Conservation (phyloP, 2,888 invertebrate species). For the Crepidodera aurea region DNA sequence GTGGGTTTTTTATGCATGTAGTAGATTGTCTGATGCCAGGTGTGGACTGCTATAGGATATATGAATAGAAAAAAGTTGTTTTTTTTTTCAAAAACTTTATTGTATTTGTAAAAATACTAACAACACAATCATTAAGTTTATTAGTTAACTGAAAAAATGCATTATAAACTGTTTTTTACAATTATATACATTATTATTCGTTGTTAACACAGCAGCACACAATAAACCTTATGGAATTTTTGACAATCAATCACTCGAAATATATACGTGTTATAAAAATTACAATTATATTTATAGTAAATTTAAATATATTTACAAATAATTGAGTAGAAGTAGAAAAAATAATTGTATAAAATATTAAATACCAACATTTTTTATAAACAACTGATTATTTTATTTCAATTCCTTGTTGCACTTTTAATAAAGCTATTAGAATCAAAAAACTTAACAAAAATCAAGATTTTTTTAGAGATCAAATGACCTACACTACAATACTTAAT, state of each 20-base stretch:
- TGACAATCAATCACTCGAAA: conserved; percentile 42
- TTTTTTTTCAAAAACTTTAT: conserved; percentile 13
- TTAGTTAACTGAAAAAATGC: conserved; percentile 50
- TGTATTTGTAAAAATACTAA: conserved; percentile 53
- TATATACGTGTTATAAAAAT: conserved; percentile 24
- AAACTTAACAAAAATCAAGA: not conserved
- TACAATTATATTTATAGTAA: conserved; percentile 16
- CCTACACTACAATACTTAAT: no score
- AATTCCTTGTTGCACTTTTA: conserved; percentile 11
- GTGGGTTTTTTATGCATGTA: no score
- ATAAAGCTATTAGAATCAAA: not conserved
- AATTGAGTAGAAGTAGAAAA: conserved; percentile 6
- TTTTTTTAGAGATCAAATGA: no score
- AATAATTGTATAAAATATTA: not conserved
- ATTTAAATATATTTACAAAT: conserved; percentile 18
- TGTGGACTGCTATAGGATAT: no score
- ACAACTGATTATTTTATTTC: conserved; percentile 2
- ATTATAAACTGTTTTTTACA: conserved; percentile 51
- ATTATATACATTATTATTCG: conserved; percentile 55
- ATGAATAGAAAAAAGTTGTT: no score
- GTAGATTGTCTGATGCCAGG: no score
- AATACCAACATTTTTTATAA: not conserved
- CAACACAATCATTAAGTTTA: conserved; percentile 49
- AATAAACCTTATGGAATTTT: conserved; percentile 47
- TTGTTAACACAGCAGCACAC: conserved; percentile 53